Conservation (phyloP, 1,140 invertebrate species). For the Zeugodacus cucurbitae region DNA sequence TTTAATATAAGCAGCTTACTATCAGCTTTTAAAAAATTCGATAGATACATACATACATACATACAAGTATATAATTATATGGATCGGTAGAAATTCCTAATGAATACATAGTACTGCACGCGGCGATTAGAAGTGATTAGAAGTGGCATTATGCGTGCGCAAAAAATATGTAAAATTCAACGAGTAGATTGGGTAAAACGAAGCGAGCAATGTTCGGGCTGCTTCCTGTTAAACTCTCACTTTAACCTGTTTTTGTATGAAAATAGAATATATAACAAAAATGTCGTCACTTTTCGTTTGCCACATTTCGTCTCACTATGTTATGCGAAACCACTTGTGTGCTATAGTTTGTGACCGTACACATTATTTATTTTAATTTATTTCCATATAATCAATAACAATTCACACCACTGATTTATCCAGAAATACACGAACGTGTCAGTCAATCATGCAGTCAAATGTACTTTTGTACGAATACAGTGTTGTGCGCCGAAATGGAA, state of each 20-base stretch:
- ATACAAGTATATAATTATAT: background rate
- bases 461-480: background rate
- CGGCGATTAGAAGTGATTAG: background rate
- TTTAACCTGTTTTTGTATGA: background rate
- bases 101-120: background rate
- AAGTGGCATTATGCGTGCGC: background rate
- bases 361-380: conserved; percentile 11
- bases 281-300: background rate
- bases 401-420: background rate
- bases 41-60: background rate
- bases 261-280: background rate
- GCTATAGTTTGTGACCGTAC: background rate
- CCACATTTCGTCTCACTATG: background rate
- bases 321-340: background rate
- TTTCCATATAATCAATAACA: background rate
- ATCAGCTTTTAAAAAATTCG: no score
- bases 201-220: background rate
- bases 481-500: background rate
- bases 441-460: background rate
- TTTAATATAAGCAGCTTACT: no score
- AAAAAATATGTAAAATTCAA: background rate
- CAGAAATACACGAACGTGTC: background rate
- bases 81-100: no score
- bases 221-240: conserved; percentile 12
- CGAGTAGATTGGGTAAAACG: background rate